Base-by-base conservation (phyloP, 1,140 invertebrate species). In the Andrena cerasifolii region DNA sequence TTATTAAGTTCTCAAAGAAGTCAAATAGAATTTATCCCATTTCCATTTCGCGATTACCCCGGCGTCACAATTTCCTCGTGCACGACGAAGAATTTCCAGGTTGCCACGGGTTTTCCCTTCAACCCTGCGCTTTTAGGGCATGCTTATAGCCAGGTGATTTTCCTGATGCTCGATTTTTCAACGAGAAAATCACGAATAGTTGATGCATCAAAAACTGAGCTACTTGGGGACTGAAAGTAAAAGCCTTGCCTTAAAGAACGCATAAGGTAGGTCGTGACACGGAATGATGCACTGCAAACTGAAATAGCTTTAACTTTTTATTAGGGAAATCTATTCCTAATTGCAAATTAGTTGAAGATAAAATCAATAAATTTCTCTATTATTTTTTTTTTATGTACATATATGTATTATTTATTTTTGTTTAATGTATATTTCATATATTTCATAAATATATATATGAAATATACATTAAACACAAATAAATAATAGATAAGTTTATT, bases 101-200 rank as follows among this genome's bases (percentile, higher is more conserved):
- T 3, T 36, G 28, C 6, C 31, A n/a, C 5, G 2, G 28, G 16
- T 40, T 61, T 43, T 43, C 12, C n/a, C n/a, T 40, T 51, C n/a
- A 1, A 0, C 21, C 6, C 4, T 8, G 4, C 49, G 5, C 14
- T 8, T n/a, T 21, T 40, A 28, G 36, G 18, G 5, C 21, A 7
- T 5, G 40, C n/a, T 63, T 47, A 67, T 40, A 36, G 31, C n/a
- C n/a, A 0, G 24, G 12, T 26, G 31, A 12, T 18, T 53, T 36
- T 24, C 40, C 31, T 36, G 24, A 53, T 31, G 12, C 10, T 51
- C 47, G 63, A 66, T 53, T 66, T 66, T 63, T 66, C 47, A 14
- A n/a, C 31, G 31, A 14, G 6, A 26, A 67, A 53, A 51, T 51
- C 45, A 18, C 26, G 63, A 47, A 67, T 53, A 53, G 28, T 26